Conservation (phyloP, 37 sponge, comb jelly and placozoan species). For the Bolinopsis microptera region DNA sequence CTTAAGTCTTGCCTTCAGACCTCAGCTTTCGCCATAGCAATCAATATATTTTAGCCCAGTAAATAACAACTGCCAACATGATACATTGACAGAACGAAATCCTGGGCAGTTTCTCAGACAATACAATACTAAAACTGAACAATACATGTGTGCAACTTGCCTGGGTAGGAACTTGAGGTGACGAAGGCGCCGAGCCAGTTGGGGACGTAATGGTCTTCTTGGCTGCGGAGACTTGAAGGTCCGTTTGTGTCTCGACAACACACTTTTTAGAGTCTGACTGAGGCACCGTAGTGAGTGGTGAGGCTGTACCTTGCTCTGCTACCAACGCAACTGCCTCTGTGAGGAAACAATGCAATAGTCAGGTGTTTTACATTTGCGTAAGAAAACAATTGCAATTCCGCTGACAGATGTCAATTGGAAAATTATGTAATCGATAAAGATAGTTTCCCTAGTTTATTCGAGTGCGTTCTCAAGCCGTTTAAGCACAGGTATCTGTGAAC, state of each 20-base stretch:
- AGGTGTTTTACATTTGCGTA: too few relatives aligned
- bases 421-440: too few relatives aligned
- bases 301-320: neutral
- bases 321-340: neutral
- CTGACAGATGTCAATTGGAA: too few relatives aligned
- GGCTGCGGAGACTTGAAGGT: neutral
- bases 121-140: too few relatives aligned
- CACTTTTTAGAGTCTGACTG: neutral
- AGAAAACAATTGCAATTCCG: too few relatives aligned
- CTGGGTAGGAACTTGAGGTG: constrained; percentile 2
- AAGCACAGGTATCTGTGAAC: too few relatives aligned
- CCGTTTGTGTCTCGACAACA: constrained; percentile 46
- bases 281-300: neutral
- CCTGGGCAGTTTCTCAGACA: neutral
- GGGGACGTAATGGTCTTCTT: neutral
- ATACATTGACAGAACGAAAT: neutral
- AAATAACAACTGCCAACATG: neutral
- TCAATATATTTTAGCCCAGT: neutral
- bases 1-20: neutral
- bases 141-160: neutral
- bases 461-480: too few relatives aligned
- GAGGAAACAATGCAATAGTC: neutral
- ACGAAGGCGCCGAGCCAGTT: neutral
- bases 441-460: too few relatives aligned
- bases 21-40: constrained; percentile 27